A percentile compares a stretch with the other conserved stretches of the same genome.
These are phyloP conservation scores for Papilio demoleus DNA, from an alignment of 2,888 invertebrate species.

Conservation along the genomic window DNA sequence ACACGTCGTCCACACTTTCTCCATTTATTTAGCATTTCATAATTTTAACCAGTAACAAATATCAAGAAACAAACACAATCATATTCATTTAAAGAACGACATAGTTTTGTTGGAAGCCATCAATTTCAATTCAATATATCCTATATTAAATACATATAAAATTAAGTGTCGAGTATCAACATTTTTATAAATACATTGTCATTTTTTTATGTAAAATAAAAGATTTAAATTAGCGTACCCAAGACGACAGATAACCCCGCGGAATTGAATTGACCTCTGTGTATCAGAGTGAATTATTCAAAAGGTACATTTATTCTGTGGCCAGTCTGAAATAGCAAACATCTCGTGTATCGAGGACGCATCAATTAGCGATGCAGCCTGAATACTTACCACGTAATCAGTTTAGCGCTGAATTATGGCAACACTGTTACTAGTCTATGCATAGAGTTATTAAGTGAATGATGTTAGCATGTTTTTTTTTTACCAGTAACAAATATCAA, in stretches of 20 bases:
- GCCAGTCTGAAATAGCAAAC: slow-evolving; percentile 1
- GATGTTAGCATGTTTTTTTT: not conserved
- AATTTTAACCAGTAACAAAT: too few species aligned
- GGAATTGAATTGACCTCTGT: slow-evolving; percentile 3
- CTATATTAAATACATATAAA: too few species aligned
- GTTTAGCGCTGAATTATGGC: slow-evolving; percentile 10
- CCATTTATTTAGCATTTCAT: slow-evolving; percentile 7
- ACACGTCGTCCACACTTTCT: slow-evolving; percentile 20
- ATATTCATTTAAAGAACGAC: too few species aligned
- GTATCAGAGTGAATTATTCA: slow-evolving; percentile 15
- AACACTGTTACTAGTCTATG: slow-evolving; percentile 14
- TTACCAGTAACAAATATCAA: not conserved
- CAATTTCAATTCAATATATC: too few species aligned
- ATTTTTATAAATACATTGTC: too few species aligned
- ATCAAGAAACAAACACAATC: too few species aligned
- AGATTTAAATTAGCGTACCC: not conserved
- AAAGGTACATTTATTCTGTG: slow-evolving; percentile 12
- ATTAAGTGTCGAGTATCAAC: too few species aligned
- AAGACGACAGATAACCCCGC: not conserved
- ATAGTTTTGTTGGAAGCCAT: too few species aligned
- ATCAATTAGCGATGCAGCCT: slow-evolving; percentile 32
- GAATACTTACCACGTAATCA: slow-evolving; percentile 27
- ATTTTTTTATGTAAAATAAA: too few species aligned
- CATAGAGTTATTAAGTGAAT: slow-evolving; percentile 4
- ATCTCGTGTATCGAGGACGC: slow-evolving; percentile 24